These are phyloP conservation scores for Theropithecus gelada DNA, from an alignment of 2,113 vertebrate species.

Conservation along the genomic window DNA sequence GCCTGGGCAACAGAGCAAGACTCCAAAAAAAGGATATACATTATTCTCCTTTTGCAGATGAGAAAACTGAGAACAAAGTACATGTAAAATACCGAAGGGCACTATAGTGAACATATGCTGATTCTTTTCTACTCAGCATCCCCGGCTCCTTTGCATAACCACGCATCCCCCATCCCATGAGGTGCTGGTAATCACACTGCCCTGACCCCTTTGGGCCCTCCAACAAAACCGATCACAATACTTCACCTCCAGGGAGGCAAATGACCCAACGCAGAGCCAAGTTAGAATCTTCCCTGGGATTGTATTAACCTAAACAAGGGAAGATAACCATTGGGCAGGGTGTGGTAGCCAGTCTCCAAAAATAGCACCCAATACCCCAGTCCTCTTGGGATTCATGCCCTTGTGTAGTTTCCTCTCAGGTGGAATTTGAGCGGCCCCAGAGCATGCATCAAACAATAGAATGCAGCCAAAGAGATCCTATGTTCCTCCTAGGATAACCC, in stretches of 20 bases:
- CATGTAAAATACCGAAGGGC: background rate
- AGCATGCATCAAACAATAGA: background rate
- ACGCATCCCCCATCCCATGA: background rate
- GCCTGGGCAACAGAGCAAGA: no score
- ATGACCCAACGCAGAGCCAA: background rate
- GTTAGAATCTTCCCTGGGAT: background rate
- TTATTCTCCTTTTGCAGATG: background rate
- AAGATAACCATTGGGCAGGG: background rate
- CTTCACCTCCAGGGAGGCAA: background rate
- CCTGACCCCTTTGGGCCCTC: background rate
- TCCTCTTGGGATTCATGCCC: background rate
- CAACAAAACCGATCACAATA: background rate
- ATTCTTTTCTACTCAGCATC: background rate
- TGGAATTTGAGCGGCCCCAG: background rate
- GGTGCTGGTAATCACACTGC: background rate
- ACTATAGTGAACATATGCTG: background rate
- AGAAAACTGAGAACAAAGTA: background rate
- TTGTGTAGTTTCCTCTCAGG: background rate
- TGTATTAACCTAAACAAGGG: background rate
- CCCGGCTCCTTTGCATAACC: background rate
- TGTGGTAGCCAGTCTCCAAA: background rate
- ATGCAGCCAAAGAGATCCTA: background rate
- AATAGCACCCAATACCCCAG: background rate
- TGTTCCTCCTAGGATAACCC: background rate
- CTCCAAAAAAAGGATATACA: background rate